Base-by-base conservation (phyloP, 2,797 vertebrate genomes). In the Sarcophilus harrisii region DNA sequence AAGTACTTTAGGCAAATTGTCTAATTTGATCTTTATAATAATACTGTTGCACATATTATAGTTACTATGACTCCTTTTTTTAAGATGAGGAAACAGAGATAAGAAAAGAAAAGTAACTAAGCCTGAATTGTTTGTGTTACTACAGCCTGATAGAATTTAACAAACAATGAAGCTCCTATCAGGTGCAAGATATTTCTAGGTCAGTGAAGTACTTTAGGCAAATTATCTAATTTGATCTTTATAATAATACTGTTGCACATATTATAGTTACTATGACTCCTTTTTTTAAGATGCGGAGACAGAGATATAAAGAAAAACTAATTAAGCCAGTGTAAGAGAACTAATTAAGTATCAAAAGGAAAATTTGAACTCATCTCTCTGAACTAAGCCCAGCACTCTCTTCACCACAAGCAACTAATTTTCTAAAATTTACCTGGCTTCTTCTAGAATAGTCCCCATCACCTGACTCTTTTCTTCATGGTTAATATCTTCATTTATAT, bases 401-500 rank as follows among this genome's bases (percentile, higher is more conserved):
- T 45, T n/a, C 18, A 81, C 9, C 1, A 49, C 1, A 49, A n/a
- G 21, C 9, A 49, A 11, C 9, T 27, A 49, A 3, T 49, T 90
- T 29, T 49, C 0, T 1, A 1, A 0, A 18, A 0, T 49, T 99
- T 97, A 99, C 99, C 99, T 99, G 98, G 99, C 99, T 98, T 99
- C 99, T 91, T 96, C 98, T 1, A 99, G 98, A 97, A 99, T 99
- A 96, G 98, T 98, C 93, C 99, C 98, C 99, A 99, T 99, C 91
- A 99, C 98, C 59, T 92, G 97, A 92, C 66, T 97, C 96, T 99
- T 99, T 96, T 99, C 99, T 92, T 98, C 98, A 93, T 99, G 99
- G 97, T 98, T 99, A 92, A 99, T 96, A n/a, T 99, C 99, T 99
- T 99, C 99, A 96, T 99, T 99, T 96, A 99, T 97, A 96, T 99